Evolutionary conservation across 2,888 invertebrate genomes (phyloP).

Genomic region (Heliconius ismenius): DNA sequence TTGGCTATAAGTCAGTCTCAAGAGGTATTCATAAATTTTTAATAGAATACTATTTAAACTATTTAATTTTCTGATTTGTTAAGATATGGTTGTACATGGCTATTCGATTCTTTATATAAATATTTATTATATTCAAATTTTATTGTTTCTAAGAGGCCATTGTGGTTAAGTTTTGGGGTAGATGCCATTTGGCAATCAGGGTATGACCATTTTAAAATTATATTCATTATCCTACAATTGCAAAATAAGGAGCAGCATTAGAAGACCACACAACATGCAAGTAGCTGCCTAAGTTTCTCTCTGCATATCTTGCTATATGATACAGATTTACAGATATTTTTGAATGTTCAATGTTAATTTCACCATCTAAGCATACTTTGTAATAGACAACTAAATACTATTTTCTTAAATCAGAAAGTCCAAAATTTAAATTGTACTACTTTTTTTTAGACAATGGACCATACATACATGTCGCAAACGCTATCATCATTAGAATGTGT

Average conservation of each 20-base stretch:
- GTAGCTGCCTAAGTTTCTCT: neutral
- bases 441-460: slow-evolving; percentile 60
- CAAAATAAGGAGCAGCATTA: neutral
- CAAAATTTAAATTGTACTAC: neutral
- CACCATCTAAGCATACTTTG: neutral
- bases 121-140: too few species aligned
- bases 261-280: neutral
- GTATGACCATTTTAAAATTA: too few species aligned
- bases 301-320: neutral
- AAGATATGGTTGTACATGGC: neutral
- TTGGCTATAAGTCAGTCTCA: slow-evolving; percentile 63
- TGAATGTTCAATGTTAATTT: too few species aligned
- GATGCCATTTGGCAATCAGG: too few species aligned
- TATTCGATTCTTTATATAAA: too few species aligned
- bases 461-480: slow-evolving; percentile 72
- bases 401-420: neutral
- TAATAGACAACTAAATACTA: neutral
- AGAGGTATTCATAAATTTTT: slow-evolving; percentile 54
- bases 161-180: too few species aligned
- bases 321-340: too few species aligned
- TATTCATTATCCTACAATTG: too few species aligned
- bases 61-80: neutral
- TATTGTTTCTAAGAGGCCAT: too few species aligned
- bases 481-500: slow-evolving; percentile 60
- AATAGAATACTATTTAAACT: neutral